Evolutionary conservation across 2,797 vertebrate species (phyloP).

Genomic region (Microchirus variegatus): DNA sequence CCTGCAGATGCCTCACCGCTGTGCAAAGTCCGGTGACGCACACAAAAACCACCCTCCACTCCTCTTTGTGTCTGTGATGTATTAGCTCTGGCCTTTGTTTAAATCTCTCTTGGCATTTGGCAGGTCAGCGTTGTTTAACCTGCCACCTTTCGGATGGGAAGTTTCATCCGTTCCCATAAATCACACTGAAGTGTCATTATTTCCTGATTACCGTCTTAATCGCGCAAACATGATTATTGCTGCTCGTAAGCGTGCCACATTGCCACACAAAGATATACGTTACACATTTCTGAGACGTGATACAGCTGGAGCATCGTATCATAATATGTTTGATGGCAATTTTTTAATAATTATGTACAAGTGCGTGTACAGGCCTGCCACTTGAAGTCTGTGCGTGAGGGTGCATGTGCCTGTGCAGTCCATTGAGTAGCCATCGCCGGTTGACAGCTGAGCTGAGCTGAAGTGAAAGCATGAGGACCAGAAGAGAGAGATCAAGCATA

Average conservation of each 20-base stretch:
- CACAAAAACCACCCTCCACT: constrained; percentile 17
- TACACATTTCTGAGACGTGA: constrained; percentile 24
- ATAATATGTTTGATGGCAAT: constrained; percentile 15
- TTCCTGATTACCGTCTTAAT: constrained; percentile 74
- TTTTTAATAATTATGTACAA: constrained; percentile 20
- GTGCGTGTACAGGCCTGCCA: not conserved
- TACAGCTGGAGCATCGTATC: constrained; percentile 14
- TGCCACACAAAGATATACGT: constrained; percentile 30
- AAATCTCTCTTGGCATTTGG: constrained; percentile 65
- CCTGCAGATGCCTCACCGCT: constrained; percentile 11
- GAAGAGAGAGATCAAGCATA: constrained; percentile 66
- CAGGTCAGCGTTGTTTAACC: constrained; percentile 69
- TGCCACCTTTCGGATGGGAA: constrained; percentile 69
- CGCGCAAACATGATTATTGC: constrained; percentile 58
- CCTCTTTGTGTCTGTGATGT: constrained; percentile 37
- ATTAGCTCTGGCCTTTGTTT: constrained; percentile 59
- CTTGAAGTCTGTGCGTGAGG: not conserved
- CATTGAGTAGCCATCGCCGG: constrained; percentile 36
- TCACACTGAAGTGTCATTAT: constrained; percentile 74
- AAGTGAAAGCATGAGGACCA: constrained; percentile 60
- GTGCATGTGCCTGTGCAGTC: constrained; percentile 5
- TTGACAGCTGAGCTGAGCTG: constrained; percentile 62
- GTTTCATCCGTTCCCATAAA: constrained; percentile 71
- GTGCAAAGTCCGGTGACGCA: constrained; percentile 12
- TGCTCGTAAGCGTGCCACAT: constrained; percentile 40